Conservation (phyloP, 92 coral and sea anemone genomes). For the Phenganax stokvisi region DNA sequence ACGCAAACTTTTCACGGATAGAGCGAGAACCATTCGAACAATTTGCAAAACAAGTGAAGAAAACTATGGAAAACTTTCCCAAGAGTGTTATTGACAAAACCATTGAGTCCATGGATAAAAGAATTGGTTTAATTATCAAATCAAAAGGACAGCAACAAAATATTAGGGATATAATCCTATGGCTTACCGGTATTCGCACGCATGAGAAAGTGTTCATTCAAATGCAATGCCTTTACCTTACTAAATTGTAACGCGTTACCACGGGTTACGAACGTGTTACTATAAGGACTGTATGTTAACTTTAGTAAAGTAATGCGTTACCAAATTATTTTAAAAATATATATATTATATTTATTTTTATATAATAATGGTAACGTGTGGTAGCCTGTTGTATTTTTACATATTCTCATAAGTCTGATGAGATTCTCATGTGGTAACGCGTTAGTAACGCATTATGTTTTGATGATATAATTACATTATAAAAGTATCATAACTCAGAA, state of each 20-base stretch:
- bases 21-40: not conserved
- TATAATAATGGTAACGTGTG: not conserved
- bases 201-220: not conserved
- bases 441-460: not conserved
- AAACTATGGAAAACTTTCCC: not conserved
- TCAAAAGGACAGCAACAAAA: not conserved
- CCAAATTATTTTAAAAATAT: not conserved
- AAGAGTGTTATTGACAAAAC: not conserved
- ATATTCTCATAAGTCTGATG: not conserved
- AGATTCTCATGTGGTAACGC: not conserved
- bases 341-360: not conserved
- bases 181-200: not conserved
- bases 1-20: not conserved
- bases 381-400: not conserved
- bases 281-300: no score
- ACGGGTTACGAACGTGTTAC: slow-evolving; percentile 10
- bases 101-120: not conserved
- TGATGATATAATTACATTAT: not conserved
- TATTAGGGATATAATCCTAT: not conserved
- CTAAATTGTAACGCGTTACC: not conserved
- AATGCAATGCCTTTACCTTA: not conserved
- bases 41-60: not conserved
- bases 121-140: not conserved
- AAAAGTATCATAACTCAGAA: not conserved
- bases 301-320: slow-evolving; percentile 1